A percentile compares a stretch with the other conserved stretches of the same genome.
These are phyloP conservation scores for Pyrgilauda ruficollis DNA, from an alignment of 2,113 vertebrate genomes.

Conservation along the genomic window DNA sequence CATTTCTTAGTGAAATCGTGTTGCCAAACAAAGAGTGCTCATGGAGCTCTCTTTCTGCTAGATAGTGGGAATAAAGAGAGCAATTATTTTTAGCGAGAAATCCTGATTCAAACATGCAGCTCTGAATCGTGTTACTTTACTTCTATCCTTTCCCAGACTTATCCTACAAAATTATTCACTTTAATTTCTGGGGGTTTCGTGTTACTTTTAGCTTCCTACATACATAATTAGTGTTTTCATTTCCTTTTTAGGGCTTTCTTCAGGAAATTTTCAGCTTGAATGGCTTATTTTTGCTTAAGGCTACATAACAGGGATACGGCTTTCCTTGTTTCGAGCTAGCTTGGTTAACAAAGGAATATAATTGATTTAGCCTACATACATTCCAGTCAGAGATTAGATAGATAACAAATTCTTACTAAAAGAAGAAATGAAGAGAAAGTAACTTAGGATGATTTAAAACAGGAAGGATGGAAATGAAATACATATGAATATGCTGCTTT, in stretches of 20 bases:
- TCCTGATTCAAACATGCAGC: not conserved
- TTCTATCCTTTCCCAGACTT: not conserved
- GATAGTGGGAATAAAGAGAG: not conserved
- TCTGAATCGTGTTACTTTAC: not conserved
- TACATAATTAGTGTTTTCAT: not conserved
- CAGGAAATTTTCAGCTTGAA: not conserved
- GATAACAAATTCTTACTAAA: not conserved
- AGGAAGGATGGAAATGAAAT: not conserved
- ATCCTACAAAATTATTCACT: not conserved
- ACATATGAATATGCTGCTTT: not conserved
- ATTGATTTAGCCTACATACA: conserved; percentile 6
- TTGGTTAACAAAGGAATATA: not conserved
- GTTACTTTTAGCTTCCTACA: not conserved
- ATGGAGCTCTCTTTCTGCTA: not conserved
- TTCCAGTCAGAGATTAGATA: not conserved
- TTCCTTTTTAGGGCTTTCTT: not conserved
- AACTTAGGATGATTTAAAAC: not conserved
- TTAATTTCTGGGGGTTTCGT: not conserved
- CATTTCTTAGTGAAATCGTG: not conserved
- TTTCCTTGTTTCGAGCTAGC: not conserved
- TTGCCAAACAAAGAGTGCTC: not conserved
- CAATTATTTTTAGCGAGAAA: not conserved
- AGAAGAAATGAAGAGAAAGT: not conserved
- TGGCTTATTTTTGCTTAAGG: not conserved
- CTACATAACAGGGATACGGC: not conserved